Percentiles rank a stretch among this genome's conserved stretches.
phyloP scores from a whole-genome alignment of 2,797 vertebrate species.

The Platalea minor region DNA sequence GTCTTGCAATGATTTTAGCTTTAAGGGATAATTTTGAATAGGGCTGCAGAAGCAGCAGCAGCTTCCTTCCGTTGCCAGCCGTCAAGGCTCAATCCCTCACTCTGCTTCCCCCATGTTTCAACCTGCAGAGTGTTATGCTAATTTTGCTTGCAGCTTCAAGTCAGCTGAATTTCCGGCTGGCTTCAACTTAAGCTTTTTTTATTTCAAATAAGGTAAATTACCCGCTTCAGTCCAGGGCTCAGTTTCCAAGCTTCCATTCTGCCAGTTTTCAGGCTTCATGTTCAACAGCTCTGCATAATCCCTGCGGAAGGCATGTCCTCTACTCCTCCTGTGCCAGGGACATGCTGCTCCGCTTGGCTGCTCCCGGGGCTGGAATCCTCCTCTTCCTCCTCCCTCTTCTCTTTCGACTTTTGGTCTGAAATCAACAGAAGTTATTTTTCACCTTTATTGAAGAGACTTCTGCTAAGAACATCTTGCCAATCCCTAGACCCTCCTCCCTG shows the following conservation, averaged over 20 bases:
- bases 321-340: neutral
- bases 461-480: neutral
- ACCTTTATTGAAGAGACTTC: neutral
- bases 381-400: neutral
- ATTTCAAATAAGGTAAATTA: slow-evolving; percentile 65
- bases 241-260: slow-evolving; percentile 44
- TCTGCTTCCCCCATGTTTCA: slow-evolving; percentile 47
- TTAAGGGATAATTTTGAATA: slow-evolving; percentile 50
- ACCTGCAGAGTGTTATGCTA: slow-evolving; percentile 52
- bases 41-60: slow-evolving; percentile 15
- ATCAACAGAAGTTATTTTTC: neutral
- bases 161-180: slow-evolving; percentile 61
- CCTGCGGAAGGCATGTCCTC: slow-evolving; percentile 31
- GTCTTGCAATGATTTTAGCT: slow-evolving; percentile 51
- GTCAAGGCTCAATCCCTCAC: neutral
- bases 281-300: slow-evolving; percentile 47
- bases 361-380: neutral
- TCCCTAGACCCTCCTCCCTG: neutral
- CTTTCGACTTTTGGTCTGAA: slow-evolving; percentile 13
- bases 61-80: neutral
- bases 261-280: slow-evolving; percentile 25
- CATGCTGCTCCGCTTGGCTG: neutral
- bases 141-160: slow-evolving; percentile 60
- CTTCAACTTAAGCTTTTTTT: slow-evolving; percentile 64
- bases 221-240: slow-evolving; percentile 27